Evolutionary conservation across 35 echinoderm and acorn worm genomes (phyloP).

Genomic region (Apostichopus japonicus): DNA sequence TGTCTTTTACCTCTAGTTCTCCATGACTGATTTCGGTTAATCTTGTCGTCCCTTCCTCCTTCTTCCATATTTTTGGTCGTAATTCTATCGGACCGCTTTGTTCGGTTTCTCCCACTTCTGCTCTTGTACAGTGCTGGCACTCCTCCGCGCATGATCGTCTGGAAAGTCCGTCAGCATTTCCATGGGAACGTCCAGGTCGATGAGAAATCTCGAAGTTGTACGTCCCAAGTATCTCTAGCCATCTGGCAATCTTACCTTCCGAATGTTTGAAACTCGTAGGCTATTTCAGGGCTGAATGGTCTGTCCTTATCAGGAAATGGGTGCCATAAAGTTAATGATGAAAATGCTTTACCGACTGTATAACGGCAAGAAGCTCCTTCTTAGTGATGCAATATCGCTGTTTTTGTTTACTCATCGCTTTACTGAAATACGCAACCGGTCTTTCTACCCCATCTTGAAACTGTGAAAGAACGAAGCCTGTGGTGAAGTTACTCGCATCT

Average conservation of each 20-base stretch:
- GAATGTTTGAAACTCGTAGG: constrained; percentile 18
- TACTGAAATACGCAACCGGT: constrained; percentile 31
- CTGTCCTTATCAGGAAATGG: neutral
- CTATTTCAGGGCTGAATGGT: neutral
- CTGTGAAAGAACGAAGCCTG: neutral
- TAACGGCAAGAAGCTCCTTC: neutral
- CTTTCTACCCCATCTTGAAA: neutral
- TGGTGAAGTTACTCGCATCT: neutral
- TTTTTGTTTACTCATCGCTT: constrained; percentile 27
- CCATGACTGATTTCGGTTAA: neutral
- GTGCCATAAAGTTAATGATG: neutral
- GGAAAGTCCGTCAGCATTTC: constrained; percentile 17
- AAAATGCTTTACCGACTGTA: constrained; percentile 11
- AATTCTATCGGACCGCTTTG: neutral
- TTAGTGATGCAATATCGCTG: constrained; percentile 15
- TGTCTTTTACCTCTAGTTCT: neutral
- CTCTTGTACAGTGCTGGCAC: neutral
- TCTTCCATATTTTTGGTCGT: neutral
- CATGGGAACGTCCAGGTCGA: neutral
- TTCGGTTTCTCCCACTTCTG: neutral
- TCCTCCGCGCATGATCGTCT: neutral
- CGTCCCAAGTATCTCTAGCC: constrained; percentile 5
- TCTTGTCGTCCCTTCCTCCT: neutral
- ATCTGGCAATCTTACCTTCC: constrained; percentile 20
- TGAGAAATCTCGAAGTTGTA: constrained; percentile 26